Evolutionary conservation across 2,888 invertebrate species (phyloP).

Genomic region (Rapana venosa): DNA sequence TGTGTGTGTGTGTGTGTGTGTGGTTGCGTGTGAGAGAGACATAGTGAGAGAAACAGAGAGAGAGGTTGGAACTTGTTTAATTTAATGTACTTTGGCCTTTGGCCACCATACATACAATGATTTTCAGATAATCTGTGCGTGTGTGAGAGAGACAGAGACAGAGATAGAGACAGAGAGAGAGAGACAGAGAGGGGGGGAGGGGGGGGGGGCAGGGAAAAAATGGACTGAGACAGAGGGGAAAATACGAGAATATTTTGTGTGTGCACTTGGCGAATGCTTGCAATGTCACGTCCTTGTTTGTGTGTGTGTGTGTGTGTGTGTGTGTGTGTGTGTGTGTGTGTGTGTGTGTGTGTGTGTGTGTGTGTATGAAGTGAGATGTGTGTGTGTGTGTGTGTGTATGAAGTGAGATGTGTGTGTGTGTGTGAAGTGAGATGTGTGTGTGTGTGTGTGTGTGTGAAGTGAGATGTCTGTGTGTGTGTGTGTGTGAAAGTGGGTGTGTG

Average conservation of each 20-base stretch:
- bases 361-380: too few species aligned
- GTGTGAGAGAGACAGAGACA: background rate
- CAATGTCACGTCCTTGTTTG: background rate
- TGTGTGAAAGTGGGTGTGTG: too few species aligned
- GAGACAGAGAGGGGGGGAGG: background rate
- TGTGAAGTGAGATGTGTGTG: background rate
- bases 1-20: background rate
- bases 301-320: background rate
- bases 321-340: background rate
- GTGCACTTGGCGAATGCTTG: too few species aligned
- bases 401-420: background rate
- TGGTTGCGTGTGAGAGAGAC: background rate
- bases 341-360: background rate
- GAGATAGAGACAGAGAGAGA: background rate
- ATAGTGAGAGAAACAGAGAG: background rate
- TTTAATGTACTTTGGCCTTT: too few species aligned
- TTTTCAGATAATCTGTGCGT: background rate
- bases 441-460: background rate
- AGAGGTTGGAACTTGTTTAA: background rate
- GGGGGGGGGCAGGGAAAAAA: background rate
- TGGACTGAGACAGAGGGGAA: background rate
- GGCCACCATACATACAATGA: background rate
- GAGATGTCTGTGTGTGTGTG: background rate
- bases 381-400: background rate
- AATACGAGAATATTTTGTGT: too few species aligned